Percentiles rank a stretch among this genome's conserved stretches.
Conservation (phyloP, 2,113 vertebrate genomes). For the Paedocypris sp. region DNA sequence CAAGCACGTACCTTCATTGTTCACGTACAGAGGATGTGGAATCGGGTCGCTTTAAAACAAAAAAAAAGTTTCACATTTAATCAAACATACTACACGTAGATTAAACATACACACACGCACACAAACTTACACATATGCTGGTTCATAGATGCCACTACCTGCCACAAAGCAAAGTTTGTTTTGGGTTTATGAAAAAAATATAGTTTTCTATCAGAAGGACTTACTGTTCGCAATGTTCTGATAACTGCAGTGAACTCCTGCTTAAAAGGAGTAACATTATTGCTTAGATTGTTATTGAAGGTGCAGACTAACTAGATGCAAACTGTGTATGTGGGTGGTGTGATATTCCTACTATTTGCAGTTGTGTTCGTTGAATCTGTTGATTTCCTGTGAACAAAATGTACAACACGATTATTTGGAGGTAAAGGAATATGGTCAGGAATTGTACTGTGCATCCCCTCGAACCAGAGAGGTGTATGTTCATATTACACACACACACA, state of each 20-base stretch:
- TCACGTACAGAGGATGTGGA: not conserved
- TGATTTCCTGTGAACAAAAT: not conserved
- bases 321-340: too few relatives aligned
- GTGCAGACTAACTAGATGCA: not conserved
- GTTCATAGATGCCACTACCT: not conserved
- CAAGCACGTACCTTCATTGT: not conserved
- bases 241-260: not conserved
- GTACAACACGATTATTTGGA: not conserved
- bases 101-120: not conserved
- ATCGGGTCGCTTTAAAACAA: slow-evolving; percentile 31
- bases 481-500: too few relatives aligned
- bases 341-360: not conserved
- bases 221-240: slow-evolving; percentile 13
- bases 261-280: not conserved
- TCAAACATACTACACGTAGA: too few relatives aligned
- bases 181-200: too few relatives aligned
- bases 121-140: slow-evolving; percentile 35
- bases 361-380: not conserved
- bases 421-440: too few relatives aligned
- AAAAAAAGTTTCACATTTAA: not conserved
- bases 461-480: too few relatives aligned
- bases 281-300: not conserved
- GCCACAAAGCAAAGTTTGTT: not conserved
- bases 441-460: too few relatives aligned
- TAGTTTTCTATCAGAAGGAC: not conserved